Percentiles rank a stretch among this genome's conserved stretches.
phyloP scores from a whole-genome alignment of 53 echinoderm and acorn worm species.

The Paracentrotus lividus region DNA sequence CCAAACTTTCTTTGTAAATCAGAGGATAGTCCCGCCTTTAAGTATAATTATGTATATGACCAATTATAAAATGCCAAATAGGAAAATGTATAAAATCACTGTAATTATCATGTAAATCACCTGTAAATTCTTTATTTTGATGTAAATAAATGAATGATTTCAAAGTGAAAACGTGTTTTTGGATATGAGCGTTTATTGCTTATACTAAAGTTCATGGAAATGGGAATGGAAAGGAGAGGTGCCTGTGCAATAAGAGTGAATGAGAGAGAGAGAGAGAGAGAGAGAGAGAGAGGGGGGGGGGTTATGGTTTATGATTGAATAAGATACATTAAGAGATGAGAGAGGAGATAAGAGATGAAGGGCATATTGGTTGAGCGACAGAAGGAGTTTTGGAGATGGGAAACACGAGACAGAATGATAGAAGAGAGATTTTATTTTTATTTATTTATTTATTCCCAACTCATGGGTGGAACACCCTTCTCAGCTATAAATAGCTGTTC shows the following conservation, averaged over 20 bases:
- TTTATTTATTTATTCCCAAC: too few species aligned
- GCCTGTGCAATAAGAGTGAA: too few species aligned
- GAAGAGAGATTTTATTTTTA: neutral
- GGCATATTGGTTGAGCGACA: neutral
- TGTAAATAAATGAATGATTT: conserved; percentile 56
- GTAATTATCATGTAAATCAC: conserved; percentile 35
- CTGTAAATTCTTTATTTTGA: conserved; percentile 50
- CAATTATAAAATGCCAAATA: conserved; percentile 5
- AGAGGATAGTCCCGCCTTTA: neutral
- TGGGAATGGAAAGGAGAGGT: too few species aligned
- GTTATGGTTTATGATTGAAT: neutral
- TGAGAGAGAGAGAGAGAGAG: neutral
- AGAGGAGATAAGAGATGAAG: neutral
- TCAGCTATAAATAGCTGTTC: too few species aligned
- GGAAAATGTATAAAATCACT: neutral
- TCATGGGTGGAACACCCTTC: too few species aligned
- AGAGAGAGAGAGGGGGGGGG: neutral
- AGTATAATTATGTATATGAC: too few species aligned
- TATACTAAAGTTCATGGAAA: too few species aligned
- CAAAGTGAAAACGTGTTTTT: neutral
- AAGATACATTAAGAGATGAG: neutral
- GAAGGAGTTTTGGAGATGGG: neutral
- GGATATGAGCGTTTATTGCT: neutral
- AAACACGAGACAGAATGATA: neutral
- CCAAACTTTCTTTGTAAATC: neutral